Evolutionary conservation across 2,113 vertebrate genomes (phyloP).

Genomic region (Lota lota): DNA sequence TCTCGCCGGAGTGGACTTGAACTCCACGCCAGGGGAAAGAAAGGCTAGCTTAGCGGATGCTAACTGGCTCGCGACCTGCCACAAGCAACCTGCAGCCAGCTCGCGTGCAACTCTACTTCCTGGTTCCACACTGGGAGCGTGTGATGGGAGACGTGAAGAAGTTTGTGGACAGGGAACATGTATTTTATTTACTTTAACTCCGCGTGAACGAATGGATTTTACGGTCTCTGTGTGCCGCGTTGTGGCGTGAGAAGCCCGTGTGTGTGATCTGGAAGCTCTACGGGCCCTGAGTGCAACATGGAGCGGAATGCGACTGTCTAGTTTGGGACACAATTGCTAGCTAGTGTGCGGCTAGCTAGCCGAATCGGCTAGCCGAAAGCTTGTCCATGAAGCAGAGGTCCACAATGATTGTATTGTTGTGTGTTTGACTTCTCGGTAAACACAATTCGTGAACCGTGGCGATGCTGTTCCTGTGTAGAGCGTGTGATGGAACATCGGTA

Average conservation of each 20-base stretch:
- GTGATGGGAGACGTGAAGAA: constrained; percentile 56
- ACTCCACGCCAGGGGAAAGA: constrained; percentile 56
- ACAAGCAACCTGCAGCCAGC: background rate
- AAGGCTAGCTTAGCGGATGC: constrained; percentile 30
- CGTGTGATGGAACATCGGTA: background rate
- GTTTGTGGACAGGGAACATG: constrained; percentile 35
- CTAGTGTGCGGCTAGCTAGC: constrained; percentile 42
- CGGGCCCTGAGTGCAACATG: constrained; percentile 42
- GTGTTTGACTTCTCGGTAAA: too few relatives aligned
- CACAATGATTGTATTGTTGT: too few relatives aligned
- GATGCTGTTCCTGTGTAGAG: too few relatives aligned
- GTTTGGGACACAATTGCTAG: constrained; percentile 39
- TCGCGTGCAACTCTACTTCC: constrained; percentile 65
- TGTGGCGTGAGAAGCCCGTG: constrained; percentile 20
- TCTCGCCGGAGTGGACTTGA: constrained; percentile 48
- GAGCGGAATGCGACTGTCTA: constrained; percentile 48
- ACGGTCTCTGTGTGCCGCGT: background rate
- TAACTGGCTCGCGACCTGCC: constrained; percentile 14
- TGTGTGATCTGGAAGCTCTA: constrained; percentile 10
- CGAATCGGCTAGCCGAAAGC: constrained; percentile 39
- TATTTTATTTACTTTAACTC: constrained; percentile 15
- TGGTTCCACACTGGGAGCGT: constrained; percentile 46
- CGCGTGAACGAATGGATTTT: constrained; percentile 30
- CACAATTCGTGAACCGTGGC: too few relatives aligned
- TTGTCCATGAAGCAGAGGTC: constrained; percentile 31